phyloP scores from a whole-genome alignment of 1,140 invertebrate species.

The Venustaconcha ellipsiformis region DNA sequence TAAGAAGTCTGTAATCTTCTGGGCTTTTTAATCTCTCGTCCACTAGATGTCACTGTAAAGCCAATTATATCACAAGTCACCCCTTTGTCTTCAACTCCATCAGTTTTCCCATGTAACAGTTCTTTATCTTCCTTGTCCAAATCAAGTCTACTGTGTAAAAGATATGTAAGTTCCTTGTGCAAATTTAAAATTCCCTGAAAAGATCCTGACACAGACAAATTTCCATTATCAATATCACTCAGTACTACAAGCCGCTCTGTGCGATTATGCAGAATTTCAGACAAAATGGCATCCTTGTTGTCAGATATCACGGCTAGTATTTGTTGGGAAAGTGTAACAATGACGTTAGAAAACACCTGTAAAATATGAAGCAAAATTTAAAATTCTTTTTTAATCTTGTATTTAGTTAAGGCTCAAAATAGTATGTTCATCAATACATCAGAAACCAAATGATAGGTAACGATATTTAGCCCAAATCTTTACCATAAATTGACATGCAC shows the following conservation, averaged over 20 bases:
- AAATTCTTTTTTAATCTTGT: not conserved
- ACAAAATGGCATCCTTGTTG: slow-evolving; percentile 14
- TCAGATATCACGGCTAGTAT: slow-evolving; percentile 11
- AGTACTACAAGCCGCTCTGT: not conserved
- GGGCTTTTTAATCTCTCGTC: not conserved
- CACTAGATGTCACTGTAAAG: not conserved
- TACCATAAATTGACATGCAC: too few species aligned
- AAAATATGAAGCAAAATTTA: not conserved
- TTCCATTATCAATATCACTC: not conserved
- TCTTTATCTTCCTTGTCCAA: slow-evolving; percentile 3
- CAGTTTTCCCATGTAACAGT: not conserved
- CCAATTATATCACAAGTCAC: not conserved
- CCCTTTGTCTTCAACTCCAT: not conserved
- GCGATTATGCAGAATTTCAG: not conserved
- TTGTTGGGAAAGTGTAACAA: slow-evolving; percentile 7
- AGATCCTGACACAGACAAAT: slow-evolving; percentile 7
- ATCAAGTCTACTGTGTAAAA: not conserved
- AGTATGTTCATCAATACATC: too few species aligned
- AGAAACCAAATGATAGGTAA: too few species aligned
- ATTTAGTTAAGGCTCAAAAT: too few species aligned
- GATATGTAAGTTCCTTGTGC: not conserved
- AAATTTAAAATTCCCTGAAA: slow-evolving; percentile 15
- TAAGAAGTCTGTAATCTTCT: too few species aligned
- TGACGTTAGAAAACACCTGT: slow-evolving; percentile 21
- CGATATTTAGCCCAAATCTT: too few species aligned